Base-by-base conservation (phyloP, 2,113 vertebrate genomes). In the Burhinus oedicnemus region DNA sequence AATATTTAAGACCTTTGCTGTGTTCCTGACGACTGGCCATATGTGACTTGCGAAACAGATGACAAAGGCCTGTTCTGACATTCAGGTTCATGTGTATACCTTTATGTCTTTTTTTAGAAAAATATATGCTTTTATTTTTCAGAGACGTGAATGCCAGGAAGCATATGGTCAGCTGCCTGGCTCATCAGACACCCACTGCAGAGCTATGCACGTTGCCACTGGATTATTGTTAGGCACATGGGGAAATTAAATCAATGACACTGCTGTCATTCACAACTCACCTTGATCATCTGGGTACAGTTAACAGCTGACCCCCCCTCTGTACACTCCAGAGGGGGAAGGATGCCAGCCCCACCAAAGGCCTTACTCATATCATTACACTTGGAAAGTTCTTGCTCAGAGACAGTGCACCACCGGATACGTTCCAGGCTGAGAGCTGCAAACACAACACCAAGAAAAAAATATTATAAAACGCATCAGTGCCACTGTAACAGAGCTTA, bases 341-440 rank as follows among this genome's bases (percentile, higher is more conserved):
- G 98, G 83, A 99, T 97, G 34, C 97, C 87, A 13, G 97, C 99
- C 22, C 18, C 29, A n/a, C 71, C 34, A 54, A 99, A 99, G 32
- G 99, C 97, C 44, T 92, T 30, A 4, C 98, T 98, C 99, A 99
- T 99, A 83, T 93, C 97, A 15, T 74, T 83, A 80, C 99, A 99
- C 89, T 99, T 99, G 54, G 25, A 87, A 90, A 98, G 97, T 91
- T 99, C 99, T 0, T 60, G 30, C 1, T 98, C 70, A 2, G 99
- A 99, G 92, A 98, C 91, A 8, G 98, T 98, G 95, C 99, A 99
- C 99, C 99, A 99, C 20, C 97, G 98, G 92, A 99, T 66, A 64
- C 65, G 97, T 52, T 83, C 97, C 93, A 98, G 94, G 19, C 98
- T 8, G 1, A 96, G 95, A 21, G 78, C 99, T 99, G 96, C 20